A percentile compares a stretch with the other conserved stretches of the same genome.
Conservation (phyloP, 2,113 vertebrate genomes). For the Lathamus discolor region DNA sequence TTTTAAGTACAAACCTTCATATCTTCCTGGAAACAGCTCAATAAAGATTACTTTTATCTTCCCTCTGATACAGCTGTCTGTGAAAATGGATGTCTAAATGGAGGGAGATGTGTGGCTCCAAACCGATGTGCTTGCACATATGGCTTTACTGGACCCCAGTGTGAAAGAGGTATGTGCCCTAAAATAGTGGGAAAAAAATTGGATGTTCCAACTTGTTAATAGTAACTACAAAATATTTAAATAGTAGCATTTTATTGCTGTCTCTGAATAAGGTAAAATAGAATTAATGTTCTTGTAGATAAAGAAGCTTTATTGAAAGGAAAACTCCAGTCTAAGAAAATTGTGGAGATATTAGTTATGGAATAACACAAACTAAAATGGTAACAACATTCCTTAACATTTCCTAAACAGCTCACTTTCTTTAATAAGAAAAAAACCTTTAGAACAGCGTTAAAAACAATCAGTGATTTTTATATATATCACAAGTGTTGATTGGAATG, state of each 20-base stretch:
- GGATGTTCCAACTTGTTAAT: background rate
- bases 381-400: background rate
- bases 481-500: background rate
- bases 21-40: background rate
- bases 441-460: background rate
- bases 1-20: background rate
- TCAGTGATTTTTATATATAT: background rate
- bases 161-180: slow-evolving; percentile 92
- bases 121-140: slow-evolving; percentile 97
- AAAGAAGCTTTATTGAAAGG: background rate
- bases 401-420: background rate
- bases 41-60: background rate
- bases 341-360: background rate
- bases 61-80: slow-evolving; percentile 85
- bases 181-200: background rate
- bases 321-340: background rate
- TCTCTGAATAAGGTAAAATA: background rate
- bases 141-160: slow-evolving; percentile 96
- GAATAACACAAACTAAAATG: background rate
- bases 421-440: background rate
- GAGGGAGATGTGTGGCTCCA: slow-evolving; percentile 93
- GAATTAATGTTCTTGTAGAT: background rate
- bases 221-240: background rate
- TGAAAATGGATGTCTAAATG: slow-evolving; percentile 94
- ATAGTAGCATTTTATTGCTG: background rate